Evolutionary conservation across 2,113 vertebrate species (phyloP).

Genomic region (Lampris megalopsis): DNA sequence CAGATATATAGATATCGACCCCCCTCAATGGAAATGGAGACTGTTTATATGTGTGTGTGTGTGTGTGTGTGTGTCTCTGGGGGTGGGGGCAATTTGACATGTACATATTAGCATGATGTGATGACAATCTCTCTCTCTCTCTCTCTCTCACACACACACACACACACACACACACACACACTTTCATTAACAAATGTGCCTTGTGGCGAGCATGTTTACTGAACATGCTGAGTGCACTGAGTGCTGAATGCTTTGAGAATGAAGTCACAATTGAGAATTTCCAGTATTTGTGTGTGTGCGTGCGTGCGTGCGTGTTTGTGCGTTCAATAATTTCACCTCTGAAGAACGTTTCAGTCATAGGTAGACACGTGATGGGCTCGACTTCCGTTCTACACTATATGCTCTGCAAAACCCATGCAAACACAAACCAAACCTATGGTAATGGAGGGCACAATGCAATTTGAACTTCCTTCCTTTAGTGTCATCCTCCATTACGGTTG

Average conservation of each 20-base stretch:
- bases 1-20: slow-evolving; percentile 78
- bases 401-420: background rate
- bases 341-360: slow-evolving; percentile 25
- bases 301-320: slow-evolving; percentile 12
- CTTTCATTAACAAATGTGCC: slow-evolving; percentile 15
- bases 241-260: background rate
- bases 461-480: no score
- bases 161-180: slow-evolving; percentile 23
- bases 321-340: background rate
- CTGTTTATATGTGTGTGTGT: background rate
- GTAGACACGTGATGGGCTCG: background rate
- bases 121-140: background rate
- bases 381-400: slow-evolving; percentile 3
- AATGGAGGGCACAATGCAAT: background rate
- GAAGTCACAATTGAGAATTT: background rate
- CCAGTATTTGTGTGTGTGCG: slow-evolving; percentile 2
- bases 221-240: background rate
- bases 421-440: background rate
- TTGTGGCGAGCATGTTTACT: background rate
- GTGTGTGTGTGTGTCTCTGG: background rate
- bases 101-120: slow-evolving; percentile 42
- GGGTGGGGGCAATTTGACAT: slow-evolving; percentile 42
- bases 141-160: background rate
- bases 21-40: slow-evolving; percentile 68
- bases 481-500: no score